Evolutionary conservation across 2,888 invertebrate genomes (phyloP).

Genomic region (Cataglyphis livida): DNA sequence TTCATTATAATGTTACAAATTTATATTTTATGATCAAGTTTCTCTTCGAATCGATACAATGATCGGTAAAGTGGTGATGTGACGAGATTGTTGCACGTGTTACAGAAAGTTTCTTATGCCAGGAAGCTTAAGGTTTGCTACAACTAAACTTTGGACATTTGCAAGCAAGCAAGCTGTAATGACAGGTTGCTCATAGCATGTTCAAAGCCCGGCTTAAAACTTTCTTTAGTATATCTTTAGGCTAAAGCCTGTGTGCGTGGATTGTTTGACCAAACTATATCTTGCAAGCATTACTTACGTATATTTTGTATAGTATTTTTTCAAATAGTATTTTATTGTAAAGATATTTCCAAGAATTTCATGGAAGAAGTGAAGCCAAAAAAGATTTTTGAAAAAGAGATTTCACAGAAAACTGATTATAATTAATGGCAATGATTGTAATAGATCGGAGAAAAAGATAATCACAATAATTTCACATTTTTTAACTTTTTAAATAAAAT

Average conservation of each 20-base stretch:
- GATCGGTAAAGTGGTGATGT: neutral
- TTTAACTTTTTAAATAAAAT: neutral
- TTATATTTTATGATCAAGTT: neutral
- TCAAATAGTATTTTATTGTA: neutral
- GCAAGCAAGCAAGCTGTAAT: slow-evolving; percentile 23
- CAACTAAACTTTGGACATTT: slow-evolving; percentile 32
- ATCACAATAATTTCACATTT: neutral
- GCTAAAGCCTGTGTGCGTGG: neutral
- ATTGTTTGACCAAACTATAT: slow-evolving; percentile 5
- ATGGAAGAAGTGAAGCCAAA: neutral
- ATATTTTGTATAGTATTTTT: neutral
- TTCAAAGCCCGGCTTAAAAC: neutral
- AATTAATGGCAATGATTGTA: neutral
- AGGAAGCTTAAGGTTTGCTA: slow-evolving; percentile 20
- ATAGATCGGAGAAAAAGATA: neutral
- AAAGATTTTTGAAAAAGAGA: neutral
- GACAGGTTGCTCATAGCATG: slow-evolving; percentile 5
- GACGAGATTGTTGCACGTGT: neutral
- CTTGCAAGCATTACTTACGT: neutral
- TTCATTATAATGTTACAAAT: neutral
- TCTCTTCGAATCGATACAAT: neutral
- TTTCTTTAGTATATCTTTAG: slow-evolving; percentile 1
- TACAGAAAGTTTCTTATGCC: slow-evolving; percentile 12
- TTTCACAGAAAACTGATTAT: neutral
- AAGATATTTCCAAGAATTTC: neutral